These are phyloP conservation scores for Austrolebias charrua DNA, from an alignment of 2,797 vertebrate species.

Conservation along the genomic window DNA sequence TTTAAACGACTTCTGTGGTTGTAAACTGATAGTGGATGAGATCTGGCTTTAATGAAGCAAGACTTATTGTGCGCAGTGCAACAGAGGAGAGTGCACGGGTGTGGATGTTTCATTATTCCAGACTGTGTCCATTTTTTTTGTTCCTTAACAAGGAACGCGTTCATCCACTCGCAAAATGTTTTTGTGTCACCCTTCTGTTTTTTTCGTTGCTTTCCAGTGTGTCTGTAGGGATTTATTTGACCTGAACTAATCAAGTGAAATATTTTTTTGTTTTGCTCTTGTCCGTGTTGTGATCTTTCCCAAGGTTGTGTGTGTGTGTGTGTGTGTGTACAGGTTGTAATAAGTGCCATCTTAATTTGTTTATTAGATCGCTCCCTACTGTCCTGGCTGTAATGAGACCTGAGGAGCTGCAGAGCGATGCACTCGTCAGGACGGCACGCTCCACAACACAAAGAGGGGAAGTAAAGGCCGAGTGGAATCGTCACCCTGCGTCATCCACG, in stretches of 20 bases:
- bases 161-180: constrained; percentile 47
- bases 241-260: constrained; percentile 71
- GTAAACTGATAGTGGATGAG: constrained; percentile 82
- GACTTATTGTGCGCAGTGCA: constrained; percentile 75
- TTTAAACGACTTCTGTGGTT: constrained; percentile 79
- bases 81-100: constrained; percentile 60
- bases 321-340: constrained; percentile 19
- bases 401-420: constrained; percentile 60
- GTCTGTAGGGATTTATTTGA: constrained; percentile 66
- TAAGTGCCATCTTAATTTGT: constrained; percentile 63
- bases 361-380: constrained; percentile 64
- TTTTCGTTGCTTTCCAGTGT: constrained; percentile 32
- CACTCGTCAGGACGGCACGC: constrained; percentile 51
- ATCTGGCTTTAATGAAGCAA: constrained; percentile 83
- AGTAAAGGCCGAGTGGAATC: neutral
- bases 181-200: constrained; percentile 23
- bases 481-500: no score
- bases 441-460: constrained; percentile 10
- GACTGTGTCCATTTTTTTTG: constrained; percentile 38
- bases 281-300: constrained; percentile 59
- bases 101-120: constrained; percentile 54
- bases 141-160: constrained; percentile 46
- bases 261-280: constrained; percentile 56
- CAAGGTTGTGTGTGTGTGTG: constrained; percentile 58
- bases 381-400: constrained; percentile 70